Evolutionary conservation across 2,797 vertebrate species (phyloP), one percentile per base, ranked within the genome.

Genomic region (Sebastes matsubarae): DNA sequence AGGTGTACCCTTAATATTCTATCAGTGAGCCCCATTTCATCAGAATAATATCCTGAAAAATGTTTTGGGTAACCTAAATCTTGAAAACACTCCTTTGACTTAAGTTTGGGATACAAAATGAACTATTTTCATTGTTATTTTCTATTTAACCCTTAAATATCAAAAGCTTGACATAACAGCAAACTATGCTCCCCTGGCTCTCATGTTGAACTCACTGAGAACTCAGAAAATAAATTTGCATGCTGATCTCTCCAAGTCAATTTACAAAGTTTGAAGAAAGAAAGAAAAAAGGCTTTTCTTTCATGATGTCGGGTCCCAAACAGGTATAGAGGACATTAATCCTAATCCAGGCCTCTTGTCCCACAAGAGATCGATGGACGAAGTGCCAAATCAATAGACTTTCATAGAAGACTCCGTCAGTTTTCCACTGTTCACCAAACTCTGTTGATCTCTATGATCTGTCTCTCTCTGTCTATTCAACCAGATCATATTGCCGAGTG

Each of bases 351-450:
- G 89, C 77, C 80, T 85, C 75, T 69, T 81, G 75, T 90, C 84
- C 88, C 82, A 58, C 83, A 60, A 68, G 79, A 88, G 90, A 92
- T 93, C 86, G 89, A 91, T 94, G 82, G 77, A 77, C 69, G 68
- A 87, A 87, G 83, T 85, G 77, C 78, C 80, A 90, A 91, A 93
- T 93, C 91, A 90, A 94, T 92, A 91, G 72, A 80, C 84, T 87
- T 90, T 89, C 82, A 90, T 90, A 83, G 79, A 92, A 91, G 91
- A 93, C 87, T 91, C 89, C 75, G 80, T 93, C 82, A 73, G 81
- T 92, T 94, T 89, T 84, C 38, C 63, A 34, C 55, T 55, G 22
- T 74, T 74, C 68, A 85, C 81, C 66, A 82, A 92, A 86, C 85
- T 86, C 68, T 63, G 65, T 79, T 85, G 85, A 86, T 86, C 87